Percentiles rank a stretch among this genome's conserved stretches.
phyloP scores from a whole-genome alignment of 2,113 vertebrate genomes.

The Trichomycterus rosablanca region DNA sequence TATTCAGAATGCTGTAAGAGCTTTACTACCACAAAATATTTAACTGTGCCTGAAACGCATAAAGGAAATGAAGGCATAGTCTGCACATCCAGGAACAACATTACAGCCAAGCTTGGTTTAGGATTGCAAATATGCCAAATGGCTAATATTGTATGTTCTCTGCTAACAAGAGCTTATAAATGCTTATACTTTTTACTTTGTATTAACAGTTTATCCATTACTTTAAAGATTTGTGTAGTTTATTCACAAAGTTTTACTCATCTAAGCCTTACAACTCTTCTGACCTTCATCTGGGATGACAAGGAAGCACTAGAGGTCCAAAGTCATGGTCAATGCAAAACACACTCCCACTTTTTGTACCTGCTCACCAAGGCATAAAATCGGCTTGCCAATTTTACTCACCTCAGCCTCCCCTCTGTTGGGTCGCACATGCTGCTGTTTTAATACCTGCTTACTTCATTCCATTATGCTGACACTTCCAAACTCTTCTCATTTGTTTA shows the following conservation, averaged over 20 bases:
- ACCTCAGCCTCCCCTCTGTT: conserved; percentile 15
- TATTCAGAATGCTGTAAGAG: conserved; percentile 37
- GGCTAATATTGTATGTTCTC: too few species aligned
- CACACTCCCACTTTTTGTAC: conserved; percentile 35
- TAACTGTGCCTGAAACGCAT: conserved; percentile 11
- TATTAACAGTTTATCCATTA: not conserved
- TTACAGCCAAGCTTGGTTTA: too few species aligned
- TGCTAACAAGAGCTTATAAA: too few species aligned
- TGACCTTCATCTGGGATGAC: conserved; percentile 39
- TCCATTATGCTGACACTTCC: conserved; percentile 13
- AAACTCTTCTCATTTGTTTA: conserved; percentile 16
- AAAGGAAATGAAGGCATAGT: not conserved
- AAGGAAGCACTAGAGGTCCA: conserved; percentile 16
- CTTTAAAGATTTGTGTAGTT: conserved; percentile 13
- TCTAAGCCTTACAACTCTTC: conserved; percentile 8
- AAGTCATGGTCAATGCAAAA: conserved; percentile 14
- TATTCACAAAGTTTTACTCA: not conserved
- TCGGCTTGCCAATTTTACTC: conserved; percentile 31
- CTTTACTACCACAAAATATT: conserved; percentile 30
- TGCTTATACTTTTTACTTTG: too few species aligned
- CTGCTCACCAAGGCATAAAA: conserved; percentile 42
- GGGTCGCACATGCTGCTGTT: conserved; percentile 7
- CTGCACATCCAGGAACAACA: too few species aligned
- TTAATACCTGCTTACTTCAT: conserved; percentile 14
- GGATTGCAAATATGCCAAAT: too few species aligned